Evolutionary conservation across 2,797 vertebrate genomes (phyloP).

Genomic region (Lacerta agilis): DNA sequence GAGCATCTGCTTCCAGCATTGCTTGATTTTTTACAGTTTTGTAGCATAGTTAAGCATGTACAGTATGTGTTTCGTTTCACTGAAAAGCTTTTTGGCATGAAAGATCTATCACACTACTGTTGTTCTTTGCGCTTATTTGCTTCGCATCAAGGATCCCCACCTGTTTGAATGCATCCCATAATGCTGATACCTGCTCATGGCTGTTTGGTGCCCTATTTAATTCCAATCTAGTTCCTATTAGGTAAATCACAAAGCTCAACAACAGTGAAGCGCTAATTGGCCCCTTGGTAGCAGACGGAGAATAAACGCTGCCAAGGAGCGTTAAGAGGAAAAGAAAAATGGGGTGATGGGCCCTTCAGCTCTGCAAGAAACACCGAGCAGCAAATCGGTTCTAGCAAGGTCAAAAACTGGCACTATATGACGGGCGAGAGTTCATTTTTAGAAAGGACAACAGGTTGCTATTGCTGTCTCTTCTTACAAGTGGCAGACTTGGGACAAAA

Average conservation of each 20-base stretch:
- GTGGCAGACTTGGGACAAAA: conserved; percentile 70
- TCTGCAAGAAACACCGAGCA: background rate
- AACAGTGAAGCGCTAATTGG: conserved; percentile 63
- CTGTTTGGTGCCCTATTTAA: conserved; percentile 54
- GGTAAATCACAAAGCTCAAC: conserved; percentile 60
- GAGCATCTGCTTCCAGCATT: background rate
- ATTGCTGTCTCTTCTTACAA: conserved; percentile 58
- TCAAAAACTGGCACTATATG: conserved; percentile 29
- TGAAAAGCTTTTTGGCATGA: background rate
- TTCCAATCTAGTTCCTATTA: conserved; percentile 44
- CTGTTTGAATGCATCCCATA: conserved; percentile 53
- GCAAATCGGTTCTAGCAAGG: conserved; percentile 35
- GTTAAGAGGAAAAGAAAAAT: conserved; percentile 53
- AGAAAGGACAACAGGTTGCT: conserved; percentile 65
- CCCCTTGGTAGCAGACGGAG: conserved; percentile 63
- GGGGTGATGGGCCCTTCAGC: conserved; percentile 40
- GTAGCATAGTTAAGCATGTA: background rate
- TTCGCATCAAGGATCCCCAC: conserved; percentile 32
- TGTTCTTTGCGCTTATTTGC: background rate
- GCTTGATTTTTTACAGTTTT: background rate
- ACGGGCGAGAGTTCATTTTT: conserved; percentile 44
- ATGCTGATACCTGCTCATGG: conserved; percentile 24
- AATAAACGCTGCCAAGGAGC: conserved; percentile 59
- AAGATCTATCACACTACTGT: background rate
- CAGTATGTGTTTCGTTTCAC: background rate